A percentile compares a stretch with the other conserved stretches of the same genome.
Conservation (phyloP, 2,797 vertebrate species). For the Phrynocephalus vlangalii region DNA sequence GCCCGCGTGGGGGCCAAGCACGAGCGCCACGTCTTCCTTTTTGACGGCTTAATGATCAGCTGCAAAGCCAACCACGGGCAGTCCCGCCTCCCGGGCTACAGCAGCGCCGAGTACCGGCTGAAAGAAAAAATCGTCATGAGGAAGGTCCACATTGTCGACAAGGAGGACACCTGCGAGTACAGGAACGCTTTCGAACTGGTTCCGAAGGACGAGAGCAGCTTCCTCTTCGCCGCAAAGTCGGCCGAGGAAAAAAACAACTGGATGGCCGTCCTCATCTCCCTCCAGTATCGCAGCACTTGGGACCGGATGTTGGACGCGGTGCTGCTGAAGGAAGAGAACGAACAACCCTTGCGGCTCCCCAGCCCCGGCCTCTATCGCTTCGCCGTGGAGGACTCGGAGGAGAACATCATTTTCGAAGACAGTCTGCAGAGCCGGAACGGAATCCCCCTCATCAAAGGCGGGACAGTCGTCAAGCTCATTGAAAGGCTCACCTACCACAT, state of each 20-base stretch:
- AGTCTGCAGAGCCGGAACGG: slow-evolving; percentile 92
- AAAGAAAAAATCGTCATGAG: slow-evolving; percentile 97
- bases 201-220: slow-evolving; percentile 90
- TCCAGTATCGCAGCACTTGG: slow-evolving; percentile 95
- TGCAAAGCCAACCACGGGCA: slow-evolving; percentile 93
- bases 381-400: slow-evolving; percentile 92
- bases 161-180: slow-evolving; percentile 87
- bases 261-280: slow-evolving; percentile 95
- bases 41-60: slow-evolving; percentile 97
- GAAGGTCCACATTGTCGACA: slow-evolving; percentile 90
- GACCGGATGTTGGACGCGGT: slow-evolving; percentile 94
- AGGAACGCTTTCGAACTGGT: slow-evolving; percentile 91
- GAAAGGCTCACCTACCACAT: slow-evolving; percentile 98
- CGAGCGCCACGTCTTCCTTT: slow-evolving; percentile 96
- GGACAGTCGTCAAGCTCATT: slow-evolving; percentile 95
- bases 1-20: slow-evolving; percentile 93
- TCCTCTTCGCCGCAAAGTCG: slow-evolving; percentile 89
- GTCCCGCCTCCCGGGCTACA: slow-evolving; percentile 90
- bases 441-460: slow-evolving; percentile 96
- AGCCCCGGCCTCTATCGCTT: slow-evolving; percentile 90
- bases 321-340: slow-evolving; percentile 90
- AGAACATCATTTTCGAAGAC: slow-evolving; percentile 98
- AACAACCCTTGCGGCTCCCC: slow-evolving; percentile 90
- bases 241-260: slow-evolving; percentile 93
- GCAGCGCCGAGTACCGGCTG: slow-evolving; percentile 90